Percentiles rank a stretch among this genome's conserved stretches.
Evolutionary conservation across 2,797 vertebrate species (phyloP).

Genomic region (Vespertilio murinus): DNA sequence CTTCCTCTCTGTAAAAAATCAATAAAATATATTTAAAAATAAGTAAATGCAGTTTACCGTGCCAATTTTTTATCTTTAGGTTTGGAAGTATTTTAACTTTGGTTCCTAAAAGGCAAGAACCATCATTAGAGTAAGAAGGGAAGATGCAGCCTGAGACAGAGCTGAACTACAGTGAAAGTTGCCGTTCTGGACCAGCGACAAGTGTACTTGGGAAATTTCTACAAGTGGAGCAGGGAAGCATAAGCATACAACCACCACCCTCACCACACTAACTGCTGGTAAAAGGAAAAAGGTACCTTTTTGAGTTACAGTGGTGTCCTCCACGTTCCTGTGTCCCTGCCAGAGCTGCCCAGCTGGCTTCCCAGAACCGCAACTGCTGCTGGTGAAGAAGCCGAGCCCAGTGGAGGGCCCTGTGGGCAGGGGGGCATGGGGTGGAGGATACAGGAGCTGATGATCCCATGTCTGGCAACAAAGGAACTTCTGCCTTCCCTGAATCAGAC

Average conservation of each 20-base stretch:
- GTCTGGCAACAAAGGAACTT: constrained; percentile 95
- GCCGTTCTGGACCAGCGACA: neutral
- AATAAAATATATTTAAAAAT: no score
- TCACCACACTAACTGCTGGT: neutral
- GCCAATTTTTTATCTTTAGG: neutral
- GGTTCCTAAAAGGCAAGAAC: neutral
- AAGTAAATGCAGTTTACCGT: neutral
- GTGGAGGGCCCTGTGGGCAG: neutral
- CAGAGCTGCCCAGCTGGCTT: neutral
- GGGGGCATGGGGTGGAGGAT: neutral
- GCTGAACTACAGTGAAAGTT: neutral
- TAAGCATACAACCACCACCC: neutral
- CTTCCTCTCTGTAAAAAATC: no score
- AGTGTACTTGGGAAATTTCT: neutral
- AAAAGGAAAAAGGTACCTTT: neutral
- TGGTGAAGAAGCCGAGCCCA: neutral
- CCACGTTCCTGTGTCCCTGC: neutral
- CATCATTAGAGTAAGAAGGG: neutral
- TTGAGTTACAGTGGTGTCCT: neutral
- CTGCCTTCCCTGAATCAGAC: constrained; percentile 95
- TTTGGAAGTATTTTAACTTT: neutral
- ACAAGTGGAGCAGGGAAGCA: neutral
- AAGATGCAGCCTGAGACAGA: neutral
- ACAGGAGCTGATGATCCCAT: constrained; percentile 79
- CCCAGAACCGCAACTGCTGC: neutral